Base-by-base conservation (phyloP, 2,797 vertebrate genomes). In the Sebastes minor region DNA sequence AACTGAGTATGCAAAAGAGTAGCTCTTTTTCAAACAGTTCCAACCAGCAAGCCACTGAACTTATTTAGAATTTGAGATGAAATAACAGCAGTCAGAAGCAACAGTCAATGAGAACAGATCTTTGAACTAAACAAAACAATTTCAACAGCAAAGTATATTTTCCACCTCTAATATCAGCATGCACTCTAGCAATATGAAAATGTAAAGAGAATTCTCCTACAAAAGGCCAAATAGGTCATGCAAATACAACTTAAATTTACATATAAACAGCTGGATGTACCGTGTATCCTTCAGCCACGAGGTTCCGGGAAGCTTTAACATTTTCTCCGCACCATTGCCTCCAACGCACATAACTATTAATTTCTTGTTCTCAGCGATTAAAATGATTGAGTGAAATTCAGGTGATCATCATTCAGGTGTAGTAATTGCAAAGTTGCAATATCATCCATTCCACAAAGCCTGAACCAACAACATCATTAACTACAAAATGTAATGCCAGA, bases 381-480 rank as follows among this genome's bases (percentile, higher is more conserved):
- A 80, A 72, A 55, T 52, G 8, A 76, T 32, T 0, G 60, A 73
- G 74, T 79, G 10, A 42, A 59, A 66, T 22, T 13, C 52, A 12
- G 13, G 13, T 8, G n/a, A 49, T 77, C 42, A 76, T 78, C 73
- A 49, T 60, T 83, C 78, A 69, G 33, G 73, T 57, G 64, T 30
- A 13, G 62, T 68, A 74, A 80, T 60, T 81, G 72, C 49, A 82
- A 76, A 82, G 70, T 5, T 71, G 76, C 74, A 65, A 6, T 5
- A 25, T 76, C 77, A 72, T 76, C 27, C 16, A 55, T 88, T 67
- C 20, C 57, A 67, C 0, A 14, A 69, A 12, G 57, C 38, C 14
- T 14, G 23, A 83, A 28, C 65, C 62, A 57, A 46, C 66, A 14
- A 23, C 70, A 56, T 71, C 78, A 62, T 74, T 56, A 88, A 68